Percentiles rank a stretch among this genome's conserved stretches.
Evolutionary conservation across 1,140 invertebrate genomes (phyloP).

Genomic region (Drosophila rufa): DNA sequence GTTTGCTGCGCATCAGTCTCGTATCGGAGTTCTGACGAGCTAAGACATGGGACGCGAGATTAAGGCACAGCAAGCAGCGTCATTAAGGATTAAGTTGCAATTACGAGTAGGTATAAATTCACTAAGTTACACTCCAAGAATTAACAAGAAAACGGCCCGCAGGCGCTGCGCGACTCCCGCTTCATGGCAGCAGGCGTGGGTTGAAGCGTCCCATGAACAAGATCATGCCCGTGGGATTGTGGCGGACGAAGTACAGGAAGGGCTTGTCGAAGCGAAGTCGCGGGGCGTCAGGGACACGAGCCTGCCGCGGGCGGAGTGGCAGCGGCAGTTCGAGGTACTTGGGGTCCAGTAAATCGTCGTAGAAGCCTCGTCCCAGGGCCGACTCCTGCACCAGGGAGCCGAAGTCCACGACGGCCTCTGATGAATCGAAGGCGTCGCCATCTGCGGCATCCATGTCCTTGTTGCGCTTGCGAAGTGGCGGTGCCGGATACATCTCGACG

Average conservation of each 20-base stretch:
- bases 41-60: slow-evolving; percentile 58
- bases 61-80: slow-evolving; percentile 72
- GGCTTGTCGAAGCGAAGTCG: slow-evolving; percentile 93
- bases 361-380: slow-evolving; percentile 87
- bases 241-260: slow-evolving; percentile 93
- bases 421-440: slow-evolving; percentile 64
- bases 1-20: slow-evolving; percentile 77
- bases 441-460: slow-evolving; percentile 74
- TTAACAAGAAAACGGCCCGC: slow-evolving; percentile 38
- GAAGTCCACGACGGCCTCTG: slow-evolving; percentile 70
- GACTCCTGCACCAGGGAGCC: slow-evolving; percentile 85
- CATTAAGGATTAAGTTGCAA: slow-evolving; percentile 65
- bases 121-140: slow-evolving; percentile 46
- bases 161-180: background rate
- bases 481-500: slow-evolving; percentile 91
- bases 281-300: slow-evolving; percentile 89
- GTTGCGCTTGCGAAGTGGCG: slow-evolving; percentile 86
- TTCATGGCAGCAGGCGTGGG: slow-evolving; percentile 89
- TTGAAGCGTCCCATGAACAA: slow-evolving; percentile 94
- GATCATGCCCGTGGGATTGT: slow-evolving; percentile 94
- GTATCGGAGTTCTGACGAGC: slow-evolving; percentile 32
- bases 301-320: slow-evolving; percentile 89
- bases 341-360: slow-evolving; percentile 88
- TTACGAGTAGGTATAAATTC: slow-evolving; percentile 58
- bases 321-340: slow-evolving; percentile 88